A percentile compares a stretch with the other conserved stretches of the same genome.
These are phyloP conservation scores for Strigamia maritima DNA, from an alignment of 2,888 invertebrate genomes.

Conservation along the genomic window DNA sequence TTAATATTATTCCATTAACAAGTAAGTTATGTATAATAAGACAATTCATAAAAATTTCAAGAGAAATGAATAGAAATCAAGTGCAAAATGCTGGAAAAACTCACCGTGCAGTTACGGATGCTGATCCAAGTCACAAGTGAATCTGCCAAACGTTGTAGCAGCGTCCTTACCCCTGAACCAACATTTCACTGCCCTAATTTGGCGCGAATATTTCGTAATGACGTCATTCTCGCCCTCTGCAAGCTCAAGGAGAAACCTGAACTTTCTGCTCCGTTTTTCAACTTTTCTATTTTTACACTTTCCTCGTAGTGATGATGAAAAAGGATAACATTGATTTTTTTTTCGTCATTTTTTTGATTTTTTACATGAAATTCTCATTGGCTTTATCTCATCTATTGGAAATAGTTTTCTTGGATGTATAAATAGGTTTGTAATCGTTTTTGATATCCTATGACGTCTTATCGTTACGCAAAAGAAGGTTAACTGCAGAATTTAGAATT, in stretches of 20 bases:
- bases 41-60: too few species aligned
- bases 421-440: too few species aligned
- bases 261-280: background rate
- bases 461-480: too few species aligned
- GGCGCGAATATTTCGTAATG: conserved; percentile 1
- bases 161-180: conserved; percentile 7
- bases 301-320: background rate
- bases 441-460: too few species aligned
- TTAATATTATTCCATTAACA: background rate
- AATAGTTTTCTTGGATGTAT: too few species aligned
- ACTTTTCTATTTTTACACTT: background rate
- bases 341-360: background rate
- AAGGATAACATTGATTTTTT: background rate
- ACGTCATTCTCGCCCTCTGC: conserved; percentile 1
- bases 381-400: too few species aligned
- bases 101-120: conserved; percentile 2
- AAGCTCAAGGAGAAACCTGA: conserved; percentile 19
- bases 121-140: conserved; percentile 19
- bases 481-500: too few species aligned
- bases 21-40: too few species aligned
- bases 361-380: background rate
- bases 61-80: background rate
- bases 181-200: conserved; percentile 11
- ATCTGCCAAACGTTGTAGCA: background rate
- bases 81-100: background rate